Evolutionary conservation across 2,888 invertebrate species (phyloP), one percentile per base, ranked within the genome.

Genomic region (Lasioglossum oenotherae): DNA sequence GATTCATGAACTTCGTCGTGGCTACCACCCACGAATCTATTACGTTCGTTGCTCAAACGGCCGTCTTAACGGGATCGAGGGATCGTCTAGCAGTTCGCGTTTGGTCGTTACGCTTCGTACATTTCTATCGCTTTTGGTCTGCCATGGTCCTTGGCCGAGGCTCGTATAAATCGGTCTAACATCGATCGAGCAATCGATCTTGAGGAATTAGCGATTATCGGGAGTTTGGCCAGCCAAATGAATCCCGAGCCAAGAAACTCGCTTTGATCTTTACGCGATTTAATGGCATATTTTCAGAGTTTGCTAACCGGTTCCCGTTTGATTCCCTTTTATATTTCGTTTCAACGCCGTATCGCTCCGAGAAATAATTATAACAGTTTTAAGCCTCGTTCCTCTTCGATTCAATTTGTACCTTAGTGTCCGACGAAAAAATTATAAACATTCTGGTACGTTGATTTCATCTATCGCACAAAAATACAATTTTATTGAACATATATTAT

Each of bases 121-220:
- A 49, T 80, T 74, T 53, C 64, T 53, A 46, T 41, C 35, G 35
- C 23, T 67, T 74, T 49, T 76, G 19, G 60, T 57, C 14, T 49
- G 27, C 64, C n/a, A 2, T 46, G 85, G 46, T 76, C 67, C 67
- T 64, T 64, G 60, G 75, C 60, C 76, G 64, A 8, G 10, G 57
- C 74, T 38, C 53, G 73, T 69, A 85, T 81, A 74, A 85, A 79
- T 85, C 76, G 60, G 41, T n/a, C 60, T 6, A 64, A 31, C 73
- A 31, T 76, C 78, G 77, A 19, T 78, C 31, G 78, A 85, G 81
- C 85, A 84, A 85, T 86, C 85, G 86, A 86, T 75, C 75, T 16
- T 44, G 31, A 5, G n/a, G 83, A 80, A 85, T 77, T 72, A 83
- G n/a, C 38, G 72, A 64, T 41, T 35, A 23, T n/a, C n/a, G 19